Evolutionary conservation across 2,113 vertebrate species (phyloP).

Genomic region (Otis tarda): DNA sequence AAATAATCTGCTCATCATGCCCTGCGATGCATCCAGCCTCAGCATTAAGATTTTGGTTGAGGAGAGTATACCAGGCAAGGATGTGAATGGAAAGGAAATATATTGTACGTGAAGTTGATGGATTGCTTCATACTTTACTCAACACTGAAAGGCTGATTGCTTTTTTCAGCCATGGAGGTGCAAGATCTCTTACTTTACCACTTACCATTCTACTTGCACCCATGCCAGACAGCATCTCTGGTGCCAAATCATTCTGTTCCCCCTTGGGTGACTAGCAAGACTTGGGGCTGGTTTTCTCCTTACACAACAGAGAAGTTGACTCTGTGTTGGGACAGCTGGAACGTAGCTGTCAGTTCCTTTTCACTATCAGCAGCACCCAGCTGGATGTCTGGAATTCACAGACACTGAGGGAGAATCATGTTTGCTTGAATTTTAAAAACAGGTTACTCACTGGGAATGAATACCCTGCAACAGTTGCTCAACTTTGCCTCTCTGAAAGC

Average conservation of each 20-base stretch:
- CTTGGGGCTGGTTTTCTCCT: neutral
- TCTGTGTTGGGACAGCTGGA: slow-evolving; percentile 5
- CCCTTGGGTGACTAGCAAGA: neutral
- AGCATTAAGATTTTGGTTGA: neutral
- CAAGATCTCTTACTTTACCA: neutral
- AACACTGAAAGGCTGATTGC: neutral
- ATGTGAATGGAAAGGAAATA: neutral
- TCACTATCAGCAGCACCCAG: slow-evolving; percentile 50
- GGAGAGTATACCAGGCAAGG: neutral
- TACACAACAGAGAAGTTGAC: neutral
- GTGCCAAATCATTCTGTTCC: rapidly evolving
- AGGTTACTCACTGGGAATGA: slow-evolving; percentile 34
- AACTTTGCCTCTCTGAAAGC: slow-evolving; percentile 14
- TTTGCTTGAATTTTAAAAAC: slow-evolving; percentile 52
- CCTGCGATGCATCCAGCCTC: neutral
- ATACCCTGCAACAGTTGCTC: slow-evolving; percentile 18
- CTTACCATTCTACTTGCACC: neutral
- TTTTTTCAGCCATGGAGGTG: neutral
- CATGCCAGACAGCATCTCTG: neutral
- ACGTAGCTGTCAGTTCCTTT: slow-evolving; percentile 40
- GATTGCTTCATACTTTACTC: neutral
- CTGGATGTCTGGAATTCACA: slow-evolving; percentile 60
- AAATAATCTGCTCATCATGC: neutral
- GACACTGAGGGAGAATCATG: neutral
- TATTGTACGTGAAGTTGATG: neutral